Conservation (phyloP, 1,140 invertebrate genomes). For the Drosophila seguyi region DNA sequence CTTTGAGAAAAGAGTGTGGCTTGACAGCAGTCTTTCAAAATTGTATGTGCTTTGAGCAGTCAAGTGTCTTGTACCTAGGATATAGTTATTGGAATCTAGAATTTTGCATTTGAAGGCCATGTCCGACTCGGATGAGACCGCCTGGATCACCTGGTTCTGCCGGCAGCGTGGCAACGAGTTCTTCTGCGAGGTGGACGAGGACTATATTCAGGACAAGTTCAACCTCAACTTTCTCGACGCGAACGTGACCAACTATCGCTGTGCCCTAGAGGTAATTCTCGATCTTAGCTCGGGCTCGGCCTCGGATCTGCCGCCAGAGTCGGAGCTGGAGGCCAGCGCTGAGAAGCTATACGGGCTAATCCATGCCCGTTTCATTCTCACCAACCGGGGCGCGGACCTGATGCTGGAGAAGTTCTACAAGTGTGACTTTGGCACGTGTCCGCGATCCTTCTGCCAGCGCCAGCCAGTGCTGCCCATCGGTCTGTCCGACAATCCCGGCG, state of each 20-base stretch:
- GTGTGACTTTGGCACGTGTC: conserved; percentile 99
- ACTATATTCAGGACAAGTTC: conserved; percentile 76
- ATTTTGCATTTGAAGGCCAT: conserved; percentile 26
- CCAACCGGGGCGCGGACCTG: conserved; percentile 98
- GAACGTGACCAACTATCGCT: conserved; percentile 68
- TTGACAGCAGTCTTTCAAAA: conserved; percentile 4
- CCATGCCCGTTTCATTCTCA: conserved; percentile 99
- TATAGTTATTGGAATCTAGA: background rate
- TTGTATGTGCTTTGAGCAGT: background rate
- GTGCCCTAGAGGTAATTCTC: conserved; percentile 65
- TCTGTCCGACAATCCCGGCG: conserved; percentile 98
- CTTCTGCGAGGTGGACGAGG: conserved; percentile 69
- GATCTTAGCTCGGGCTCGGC: conserved; percentile 91
- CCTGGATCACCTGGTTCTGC: conserved; percentile 76
- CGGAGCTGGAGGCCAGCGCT: conserved; percentile 98
- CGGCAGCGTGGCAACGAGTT: conserved; percentile 76
- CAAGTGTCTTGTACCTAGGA: background rate
- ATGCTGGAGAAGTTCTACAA: conserved; percentile 99
- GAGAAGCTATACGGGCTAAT: conserved; percentile 99
- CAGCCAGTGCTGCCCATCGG: conserved; percentile 97
- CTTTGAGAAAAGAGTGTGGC: no score
- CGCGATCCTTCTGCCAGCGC: conserved; percentile 97
- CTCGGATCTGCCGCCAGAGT: conserved; percentile 98
- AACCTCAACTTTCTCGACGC: conserved; percentile 69
- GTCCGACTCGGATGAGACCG: conserved; percentile 64